A percentile compares a stretch with the other conserved stretches of the same genome.
These are phyloP conservation scores for Macropodus opercularis DNA, from an alignment of 2,797 vertebrate species.

Conservation along the genomic window DNA sequence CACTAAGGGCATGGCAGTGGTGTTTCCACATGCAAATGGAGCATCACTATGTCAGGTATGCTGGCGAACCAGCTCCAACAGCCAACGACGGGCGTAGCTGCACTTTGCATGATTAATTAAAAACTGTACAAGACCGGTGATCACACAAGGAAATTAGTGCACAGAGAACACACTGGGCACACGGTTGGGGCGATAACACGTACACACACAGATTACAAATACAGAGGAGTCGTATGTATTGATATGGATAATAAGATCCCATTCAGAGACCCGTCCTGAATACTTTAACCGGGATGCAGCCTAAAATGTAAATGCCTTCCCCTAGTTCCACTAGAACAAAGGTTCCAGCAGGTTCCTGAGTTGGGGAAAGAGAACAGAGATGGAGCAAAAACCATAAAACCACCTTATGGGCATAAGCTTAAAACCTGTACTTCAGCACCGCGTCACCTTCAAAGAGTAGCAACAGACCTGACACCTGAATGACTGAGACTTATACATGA, in stretches of 20 bases:
- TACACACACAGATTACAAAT: no score
- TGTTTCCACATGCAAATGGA: slow-evolving; percentile 70
- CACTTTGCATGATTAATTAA: slow-evolving; percentile 47
- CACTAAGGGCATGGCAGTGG: slow-evolving; percentile 56
- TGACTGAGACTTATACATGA: slow-evolving; percentile 11
- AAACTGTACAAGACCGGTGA: slow-evolving; percentile 15
- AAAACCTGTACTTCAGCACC: slow-evolving; percentile 16
- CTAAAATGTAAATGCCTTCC: background rate
- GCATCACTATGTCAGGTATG: slow-evolving; percentile 77
- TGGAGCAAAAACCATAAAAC: background rate
- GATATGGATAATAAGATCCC: background rate
- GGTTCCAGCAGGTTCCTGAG: background rate
- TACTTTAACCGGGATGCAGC: background rate
- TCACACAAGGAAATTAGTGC: slow-evolving; percentile 19
- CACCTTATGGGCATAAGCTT: background rate
- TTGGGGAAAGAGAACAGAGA: background rate
- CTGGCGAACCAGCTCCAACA: slow-evolving; percentile 75
- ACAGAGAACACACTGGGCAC: background rate
- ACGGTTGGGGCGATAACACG: background rate
- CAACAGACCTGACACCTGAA: slow-evolving; percentile 3
- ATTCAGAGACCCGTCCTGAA: background rate
- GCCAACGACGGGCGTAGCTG: slow-evolving; percentile 62
- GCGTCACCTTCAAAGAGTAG: background rate
- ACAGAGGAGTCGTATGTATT: background rate
- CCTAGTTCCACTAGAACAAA: background rate